Conservation (phyloP, 1,140 invertebrate genomes). For the Leptoteleia sp. region DNA sequence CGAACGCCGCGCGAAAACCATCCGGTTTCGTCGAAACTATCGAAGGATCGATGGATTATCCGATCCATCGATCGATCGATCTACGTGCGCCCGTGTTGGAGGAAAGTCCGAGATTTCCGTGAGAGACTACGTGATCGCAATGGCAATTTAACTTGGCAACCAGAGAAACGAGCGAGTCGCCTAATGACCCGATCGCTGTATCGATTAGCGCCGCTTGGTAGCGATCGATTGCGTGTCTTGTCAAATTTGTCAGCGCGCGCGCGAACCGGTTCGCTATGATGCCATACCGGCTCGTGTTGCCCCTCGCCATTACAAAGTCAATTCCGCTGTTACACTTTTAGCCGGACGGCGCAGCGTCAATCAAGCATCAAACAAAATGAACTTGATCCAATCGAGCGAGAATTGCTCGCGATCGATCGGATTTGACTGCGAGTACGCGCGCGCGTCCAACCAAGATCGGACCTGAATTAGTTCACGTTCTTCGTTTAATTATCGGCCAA, state of each 20-base stretch:
- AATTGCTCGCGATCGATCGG: no score
- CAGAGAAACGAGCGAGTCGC: slow-evolving; percentile 72
- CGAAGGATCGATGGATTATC: slow-evolving; percentile 59
- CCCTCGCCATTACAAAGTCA: slow-evolving; percentile 35
- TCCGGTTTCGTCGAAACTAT: slow-evolving; percentile 62
- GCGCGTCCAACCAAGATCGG: no score
- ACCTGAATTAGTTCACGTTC: no score
- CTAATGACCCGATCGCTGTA: slow-evolving; percentile 80
- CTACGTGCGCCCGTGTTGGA: slow-evolving; percentile 51
- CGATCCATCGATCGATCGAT: slow-evolving; percentile 67
- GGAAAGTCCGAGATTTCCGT: slow-evolving; percentile 75
- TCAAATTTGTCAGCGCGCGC: slow-evolving; percentile 80
- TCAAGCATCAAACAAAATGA: no score
- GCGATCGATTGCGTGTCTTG: slow-evolving; percentile 78
- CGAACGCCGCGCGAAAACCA: slow-evolving; percentile 59
- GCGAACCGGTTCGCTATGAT: slow-evolving; percentile 71
- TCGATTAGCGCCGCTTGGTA: slow-evolving; percentile 78
- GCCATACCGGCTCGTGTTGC: slow-evolving; percentile 36
- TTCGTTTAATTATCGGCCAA: no score
- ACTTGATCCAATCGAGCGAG: no score
- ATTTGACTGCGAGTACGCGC: no score
- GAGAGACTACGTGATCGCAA: slow-evolving; percentile 78
- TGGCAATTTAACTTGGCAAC: slow-evolving; percentile 72
- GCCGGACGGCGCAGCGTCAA: neutral
- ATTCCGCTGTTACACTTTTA: slow-evolving; percentile 24